Conservation (phyloP, 2,888 invertebrate genomes). For the Bellardia pandia region DNA sequence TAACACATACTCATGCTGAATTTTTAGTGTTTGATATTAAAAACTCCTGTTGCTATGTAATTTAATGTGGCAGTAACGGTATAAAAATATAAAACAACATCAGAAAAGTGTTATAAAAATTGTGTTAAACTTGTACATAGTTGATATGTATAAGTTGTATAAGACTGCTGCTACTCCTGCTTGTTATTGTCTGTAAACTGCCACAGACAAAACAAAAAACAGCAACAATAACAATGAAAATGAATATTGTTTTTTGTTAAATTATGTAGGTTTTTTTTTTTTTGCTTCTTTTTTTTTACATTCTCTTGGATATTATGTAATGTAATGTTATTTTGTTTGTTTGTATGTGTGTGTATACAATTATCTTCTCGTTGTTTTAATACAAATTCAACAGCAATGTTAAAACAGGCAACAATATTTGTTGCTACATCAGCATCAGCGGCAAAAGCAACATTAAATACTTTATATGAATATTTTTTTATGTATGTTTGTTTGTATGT, state of each 20-base stretch:
- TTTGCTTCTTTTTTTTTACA: neutral
- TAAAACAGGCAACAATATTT: slow-evolving; percentile 13
- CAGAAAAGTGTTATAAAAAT: slow-evolving; percentile 6
- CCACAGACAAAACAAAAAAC: neutral
- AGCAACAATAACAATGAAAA: neutral
- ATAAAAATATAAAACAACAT: neutral
- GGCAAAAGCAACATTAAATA: slow-evolving; percentile 20
- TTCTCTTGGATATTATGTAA: slow-evolving; percentile 8
- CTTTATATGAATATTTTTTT: neutral
- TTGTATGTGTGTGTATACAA: neutral
- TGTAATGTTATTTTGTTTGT: slow-evolving; percentile 9
- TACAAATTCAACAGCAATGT: neutral
- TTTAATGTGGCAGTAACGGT: slow-evolving; percentile 40
- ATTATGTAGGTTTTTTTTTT: neutral
- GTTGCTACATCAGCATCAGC: neutral
- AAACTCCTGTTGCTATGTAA: slow-evolving; percentile 1
- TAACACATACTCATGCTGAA: neutral
- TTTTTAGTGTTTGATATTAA: slow-evolving; percentile 15
- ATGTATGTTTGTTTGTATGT: neutral
- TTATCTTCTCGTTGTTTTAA: slow-evolving; percentile 15
- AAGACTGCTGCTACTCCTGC: neutral
- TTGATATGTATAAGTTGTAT: slow-evolving; percentile 18
- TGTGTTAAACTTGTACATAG: slow-evolving; percentile 16
- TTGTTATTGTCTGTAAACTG: slow-evolving; percentile 22
- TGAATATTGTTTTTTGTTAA: slow-evolving; percentile 14